Base-by-base conservation (phyloP, 2,113 vertebrate species). In the Phoenicopterus ruber region DNA sequence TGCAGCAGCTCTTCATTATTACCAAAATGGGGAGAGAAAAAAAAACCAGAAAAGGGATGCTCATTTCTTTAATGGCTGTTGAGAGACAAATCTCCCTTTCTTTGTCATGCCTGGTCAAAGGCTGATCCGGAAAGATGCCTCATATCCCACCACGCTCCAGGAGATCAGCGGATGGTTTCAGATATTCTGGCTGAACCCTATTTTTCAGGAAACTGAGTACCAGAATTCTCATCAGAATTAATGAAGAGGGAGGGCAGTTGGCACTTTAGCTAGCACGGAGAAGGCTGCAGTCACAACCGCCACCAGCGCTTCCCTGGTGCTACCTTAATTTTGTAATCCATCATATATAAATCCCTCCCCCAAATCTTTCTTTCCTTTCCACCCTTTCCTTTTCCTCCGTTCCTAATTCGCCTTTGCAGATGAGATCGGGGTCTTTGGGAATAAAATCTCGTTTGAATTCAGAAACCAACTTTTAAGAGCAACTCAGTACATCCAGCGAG, bases 381-480 rank as follows among this genome's bases (percentile, higher is more conserved):
- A 46, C 32, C 50, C 21, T 21, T 79, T 79, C 36, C 42, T 70
- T 70, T 93, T 82, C 40, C 17, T 89, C 44, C 12, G 17, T 72
- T 84, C 14, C 55, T 89, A 70, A 62, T 94, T 95, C 88, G 62
- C 34, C 40, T 73, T 91, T 94, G 86, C 84, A 80, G 85, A 94
- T 95, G 84, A 95, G 80, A 86, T 29, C 3, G 2, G 63, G 32
- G 72, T 93, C 71, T 85, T 91, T 69, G 93, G 84, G 91, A 94
- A 89, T 87, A 93, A 80, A 94, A 85, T 58, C 57, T 62, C 50
- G 71, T 89, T 95, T 94, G 62, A 91, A 95, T 96, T 94, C 62
- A 61, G 20, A 86, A 91, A 69, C 52, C 24, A 77, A 82, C 74
- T 90, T 95, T 94, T 93, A 82, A 91, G 47, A 94, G 84, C 59